Evolutionary conservation across 1,140 invertebrate genomes (phyloP).

Genomic region (Drosophila melanica): DNA sequence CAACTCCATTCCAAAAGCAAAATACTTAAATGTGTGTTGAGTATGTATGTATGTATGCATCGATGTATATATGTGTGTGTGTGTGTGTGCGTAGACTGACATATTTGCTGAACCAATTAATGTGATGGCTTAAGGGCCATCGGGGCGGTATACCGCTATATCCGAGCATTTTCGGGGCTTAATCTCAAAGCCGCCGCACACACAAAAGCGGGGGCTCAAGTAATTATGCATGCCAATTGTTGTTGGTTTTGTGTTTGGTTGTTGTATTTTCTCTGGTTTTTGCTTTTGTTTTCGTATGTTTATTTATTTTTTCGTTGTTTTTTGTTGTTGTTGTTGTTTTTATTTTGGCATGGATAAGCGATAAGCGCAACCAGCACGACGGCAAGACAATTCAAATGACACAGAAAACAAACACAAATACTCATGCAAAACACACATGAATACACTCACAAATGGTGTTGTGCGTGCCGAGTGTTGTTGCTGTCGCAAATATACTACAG

Average conservation of each 20-base stretch:
- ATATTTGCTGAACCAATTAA: constrained; percentile 52
- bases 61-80: constrained; percentile 1
- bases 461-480: background rate
- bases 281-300: constrained; percentile 21
- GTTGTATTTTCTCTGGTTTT: constrained; percentile 12
- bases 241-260: constrained; percentile 26
- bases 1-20: constrained; percentile 3
- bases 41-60: constrained; percentile 3
- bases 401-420: constrained; percentile 45
- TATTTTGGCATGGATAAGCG: constrained; percentile 46
- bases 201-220: constrained; percentile 52
- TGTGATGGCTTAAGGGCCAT: constrained; percentile 43
- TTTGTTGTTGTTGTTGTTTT: constrained; percentile 8
- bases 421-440: constrained; percentile 14
- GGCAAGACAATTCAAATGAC: constrained; percentile 47
- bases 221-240: constrained; percentile 70
- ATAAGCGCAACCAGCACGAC: constrained; percentile 55
- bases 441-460: constrained; percentile 19
- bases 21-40: background rate
- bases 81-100: constrained; percentile 15
- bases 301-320: background rate
- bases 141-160: constrained; percentile 32
- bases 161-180: constrained; percentile 42
- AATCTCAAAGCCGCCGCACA: constrained; percentile 57
- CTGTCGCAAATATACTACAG: background rate